Evolutionary conservation across 2,797 vertebrate species (phyloP), one percentile per base, ranked within the genome.

Genomic region (Bradypus variegatus): DNA sequence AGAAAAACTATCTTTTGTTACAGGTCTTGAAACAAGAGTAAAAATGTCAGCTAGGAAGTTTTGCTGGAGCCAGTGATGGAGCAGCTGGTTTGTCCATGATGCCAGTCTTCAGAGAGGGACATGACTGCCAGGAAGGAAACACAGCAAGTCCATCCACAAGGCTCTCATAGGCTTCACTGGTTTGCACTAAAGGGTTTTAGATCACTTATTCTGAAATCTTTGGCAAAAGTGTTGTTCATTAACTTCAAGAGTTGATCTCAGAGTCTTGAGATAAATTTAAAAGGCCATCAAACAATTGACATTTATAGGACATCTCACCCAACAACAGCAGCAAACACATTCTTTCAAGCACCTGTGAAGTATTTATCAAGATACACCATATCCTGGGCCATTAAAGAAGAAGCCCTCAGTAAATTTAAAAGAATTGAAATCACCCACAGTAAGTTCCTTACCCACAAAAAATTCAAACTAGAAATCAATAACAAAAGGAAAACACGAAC

Each of bases 61-160:
- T 48, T 33, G 14, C 4, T 0, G 58, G 86, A 91, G 67, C 29
- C 13, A 10, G 3, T 2, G 18, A 88, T 7, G 33, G 58, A 75
- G 36, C 6, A 33, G 25, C 48, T 18, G 36, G n/a, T 21, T 1
- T 8, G 55, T 25, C 21, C 21, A 3, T 45, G 6, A 48, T 55
- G 41, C 3, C 14, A 0, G 1, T 8, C 45, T 64, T 69, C 48
- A 41, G 53, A n/a, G 50, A 38, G 36, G 10, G 2, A 31, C 45
- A 6, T 16, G 19, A 3, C 69, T 14, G 4, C 7, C 13, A 21
- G 62, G 78, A 53, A 48, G 62, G 82, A 75, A 9, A 29, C 14
- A 13, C 0, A 2, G 25, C 2, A 27, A 33, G 27, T 8, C 45
- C 5, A 1, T 1, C 2, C 15, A 19, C 1, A 7, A 41, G 79